Base-by-base conservation (phyloP, 2,888 invertebrate genomes). In the Holacanthella duospinosa region DNA sequence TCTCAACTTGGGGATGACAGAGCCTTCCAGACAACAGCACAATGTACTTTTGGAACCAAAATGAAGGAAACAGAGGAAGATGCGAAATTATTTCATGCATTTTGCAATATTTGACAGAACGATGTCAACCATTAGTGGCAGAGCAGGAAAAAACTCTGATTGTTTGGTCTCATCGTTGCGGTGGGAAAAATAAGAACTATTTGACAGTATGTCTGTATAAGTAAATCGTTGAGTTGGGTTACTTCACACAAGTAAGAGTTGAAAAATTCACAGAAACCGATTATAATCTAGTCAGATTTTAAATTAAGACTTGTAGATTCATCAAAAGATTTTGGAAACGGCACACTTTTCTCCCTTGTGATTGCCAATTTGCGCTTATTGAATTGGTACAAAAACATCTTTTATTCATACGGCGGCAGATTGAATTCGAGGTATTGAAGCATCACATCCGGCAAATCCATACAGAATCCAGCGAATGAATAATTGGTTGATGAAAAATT, bases 141-240 rank as follows among this genome's bases (percentile, higher is more conserved):
- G 55, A 12, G 2, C 3, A 71, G 63, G 56, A 59, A 43, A 55
- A 68, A 48, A 70, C 59, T n/a, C 59, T 73, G 25, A 62, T 66
- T 44, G 48, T 72, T 43, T 73, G 68, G 69, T 71, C 69, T 27
- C 72, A 73, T 60, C 44, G 69, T 58, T 73, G 68, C 60, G 66
- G 68, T 25, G 70, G 68, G 9, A 71, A 73, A 61, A 70, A 73
- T 60, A 71, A 73, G 58, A 73, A 73, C 60, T 67, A 64, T 66
- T 55, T 55, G 19, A 64, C 64, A 19, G 58, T 72, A 21, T 61
- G 67, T 43, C 57, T 66, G 58, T 61, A 58, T 24, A 29, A 25
- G 25, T 61, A 59, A 19, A 59, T 70, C 19, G n/a, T 70, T 1
- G 24, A 29, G 4, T 36, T 53, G 36, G 48, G 61, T 44, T 71